Base-by-base conservation (phyloP, 2,113 vertebrate species). In the Dasyornis broadbenti region DNA sequence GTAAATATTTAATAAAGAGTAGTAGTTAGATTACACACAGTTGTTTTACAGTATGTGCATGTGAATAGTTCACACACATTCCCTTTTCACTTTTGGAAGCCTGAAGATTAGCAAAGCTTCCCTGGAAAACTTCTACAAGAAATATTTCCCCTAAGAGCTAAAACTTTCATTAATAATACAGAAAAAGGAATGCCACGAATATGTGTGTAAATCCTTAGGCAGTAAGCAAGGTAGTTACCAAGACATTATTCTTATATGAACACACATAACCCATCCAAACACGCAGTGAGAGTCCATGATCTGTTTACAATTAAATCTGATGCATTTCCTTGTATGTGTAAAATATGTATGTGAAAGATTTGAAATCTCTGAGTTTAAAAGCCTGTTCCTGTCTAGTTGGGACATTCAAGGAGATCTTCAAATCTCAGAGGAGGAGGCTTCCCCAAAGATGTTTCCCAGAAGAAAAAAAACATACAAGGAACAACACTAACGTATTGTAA, bases 301-400 rank as follows among this genome's bases (percentile, higher is more conserved):
- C 85, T 83, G 73, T 73, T 92, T 73, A 94, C 60, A 82, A 69
- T 86, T 77, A 81, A 85, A 95, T 77, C 28, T 37, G 64, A 82
- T 50, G 64, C 15, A 10, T 73, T 94, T 91, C 39, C 60, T 88
- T 70, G 54, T 78, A 68, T 4, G 9, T 71, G 35, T 78, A 83
- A 85, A 94, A 59, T 70, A 86, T 23, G 30, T 24, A 83, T 27
- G 44, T 56, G 72, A 56, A 75, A 78, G 52, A 88, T 10, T n/a
- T 7, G 15, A 84, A 92, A 64, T 42, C 20, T 71, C 86, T 12
- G 35, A 64, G 23, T 83, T 83, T 77, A 81, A 86, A 90, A 86
- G 54, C n/a, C 60, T 82, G 56, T 30, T 96, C 68, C 59, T 83
- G 72, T 86, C 88, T 81, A 68, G 21, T 2, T 81, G 69, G 65